phyloP scores from a whole-genome alignment of 2,797 vertebrate species.

The Rhodeus uyekii region DNA sequence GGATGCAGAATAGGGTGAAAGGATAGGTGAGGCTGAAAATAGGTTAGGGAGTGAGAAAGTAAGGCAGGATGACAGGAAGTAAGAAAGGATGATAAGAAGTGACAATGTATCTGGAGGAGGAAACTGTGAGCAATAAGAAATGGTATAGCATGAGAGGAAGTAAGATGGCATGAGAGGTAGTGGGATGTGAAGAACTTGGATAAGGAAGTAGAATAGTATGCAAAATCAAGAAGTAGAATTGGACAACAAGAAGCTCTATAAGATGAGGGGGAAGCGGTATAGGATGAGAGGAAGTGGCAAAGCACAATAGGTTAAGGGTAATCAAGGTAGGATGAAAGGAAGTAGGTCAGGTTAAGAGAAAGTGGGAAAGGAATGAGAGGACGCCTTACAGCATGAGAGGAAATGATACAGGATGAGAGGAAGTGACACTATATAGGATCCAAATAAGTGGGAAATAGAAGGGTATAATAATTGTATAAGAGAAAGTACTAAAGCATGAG shows the following conservation, averaged over 20 bases:
- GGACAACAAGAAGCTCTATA: neutral
- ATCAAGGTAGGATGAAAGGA: neutral
- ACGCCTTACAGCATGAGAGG: neutral
- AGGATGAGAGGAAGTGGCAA: neutral
- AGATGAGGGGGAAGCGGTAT: neutral
- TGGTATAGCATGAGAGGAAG: neutral
- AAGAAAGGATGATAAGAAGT: too few relatives aligned
- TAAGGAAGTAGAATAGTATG: neutral
- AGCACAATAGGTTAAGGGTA: neutral
- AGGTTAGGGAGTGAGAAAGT: neutral
- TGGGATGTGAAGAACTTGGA: neutral
- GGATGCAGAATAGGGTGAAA: neutral
- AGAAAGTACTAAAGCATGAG: neutral
- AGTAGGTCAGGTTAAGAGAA: neutral
- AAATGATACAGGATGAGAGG: neutral
- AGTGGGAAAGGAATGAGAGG: neutral
- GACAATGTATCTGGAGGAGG: too few relatives aligned
- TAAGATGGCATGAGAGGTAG: neutral
- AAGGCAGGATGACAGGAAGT: neutral
- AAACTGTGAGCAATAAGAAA: too few relatives aligned
- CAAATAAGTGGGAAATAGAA: neutral
- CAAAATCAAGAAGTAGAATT: neutral
- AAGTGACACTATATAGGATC: neutral
- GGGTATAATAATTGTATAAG: neutral
- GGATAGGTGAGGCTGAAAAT: too few relatives aligned